Evolutionary conservation across 2,113 vertebrate genomes (phyloP).

Genomic region (Bubalus kerabau): DNA sequence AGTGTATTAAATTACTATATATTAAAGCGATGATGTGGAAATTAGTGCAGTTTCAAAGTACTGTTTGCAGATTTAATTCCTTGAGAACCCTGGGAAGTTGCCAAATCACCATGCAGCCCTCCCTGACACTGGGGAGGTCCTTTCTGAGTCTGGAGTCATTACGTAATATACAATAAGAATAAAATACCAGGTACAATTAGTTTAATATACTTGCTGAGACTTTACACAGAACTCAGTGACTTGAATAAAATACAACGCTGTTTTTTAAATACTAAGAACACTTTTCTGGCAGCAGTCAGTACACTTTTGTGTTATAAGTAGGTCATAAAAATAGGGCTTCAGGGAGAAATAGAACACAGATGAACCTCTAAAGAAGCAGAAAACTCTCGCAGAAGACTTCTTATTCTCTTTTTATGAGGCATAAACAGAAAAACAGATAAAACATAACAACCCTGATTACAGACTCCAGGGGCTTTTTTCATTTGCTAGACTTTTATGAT

Average conservation of each 20-base stretch:
- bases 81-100: not conserved
- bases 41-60: slow-evolving; percentile 12
- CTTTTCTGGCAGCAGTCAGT: not conserved
- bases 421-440: not conserved
- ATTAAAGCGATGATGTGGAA: slow-evolving; percentile 31
- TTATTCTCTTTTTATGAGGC: not conserved
- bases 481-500: not conserved
- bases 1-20: slow-evolving; percentile 36
- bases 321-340: not conserved
- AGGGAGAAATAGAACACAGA: not conserved
- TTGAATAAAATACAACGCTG: not conserved
- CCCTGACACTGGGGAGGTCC: no score
- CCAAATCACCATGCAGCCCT: not conserved
- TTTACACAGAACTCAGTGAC: not conserved
- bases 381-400: not conserved
- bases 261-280: not conserved
- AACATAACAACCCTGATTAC: not conserved
- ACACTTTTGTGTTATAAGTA: not conserved
- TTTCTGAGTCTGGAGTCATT: not conserved
- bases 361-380: not conserved
- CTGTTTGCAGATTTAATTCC: not conserved
- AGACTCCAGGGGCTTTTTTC: not conserved
- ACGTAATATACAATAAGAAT: not conserved
- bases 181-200: not conserved
- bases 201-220: not conserved